Conservation (phyloP, 2,113 vertebrate genomes). For the Taxidea taxus region DNA sequence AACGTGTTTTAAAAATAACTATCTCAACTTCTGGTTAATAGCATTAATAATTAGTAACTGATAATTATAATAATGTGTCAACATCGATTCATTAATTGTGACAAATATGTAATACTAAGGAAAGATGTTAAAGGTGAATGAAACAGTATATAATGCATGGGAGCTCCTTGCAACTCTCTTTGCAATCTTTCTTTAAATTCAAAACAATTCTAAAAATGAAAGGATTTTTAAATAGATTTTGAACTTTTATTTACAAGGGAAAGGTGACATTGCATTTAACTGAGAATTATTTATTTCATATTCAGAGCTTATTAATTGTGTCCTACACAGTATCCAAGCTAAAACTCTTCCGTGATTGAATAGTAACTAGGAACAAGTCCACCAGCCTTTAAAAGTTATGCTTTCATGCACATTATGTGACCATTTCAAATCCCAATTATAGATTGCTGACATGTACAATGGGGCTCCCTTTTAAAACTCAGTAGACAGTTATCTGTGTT, state of each 20-base stretch:
- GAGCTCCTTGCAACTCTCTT: background rate
- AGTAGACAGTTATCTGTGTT: no score
- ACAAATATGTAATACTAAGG: background rate
- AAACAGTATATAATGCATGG: background rate
- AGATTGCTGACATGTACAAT: rapidly evolving
- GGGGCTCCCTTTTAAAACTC: background rate
- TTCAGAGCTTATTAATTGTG: background rate
- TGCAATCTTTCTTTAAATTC: background rate
- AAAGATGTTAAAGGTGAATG: background rate
- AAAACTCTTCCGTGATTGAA: background rate
- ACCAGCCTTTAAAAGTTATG: rapidly evolving
- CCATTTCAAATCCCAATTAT: background rate
- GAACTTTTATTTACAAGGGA: background rate
- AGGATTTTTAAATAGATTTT: background rate
- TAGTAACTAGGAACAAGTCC: background rate
- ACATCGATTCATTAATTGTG: background rate
- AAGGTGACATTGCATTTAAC: background rate
- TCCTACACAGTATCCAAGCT: background rate
- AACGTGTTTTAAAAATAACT: background rate
- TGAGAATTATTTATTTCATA: background rate
- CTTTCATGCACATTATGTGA: background rate
- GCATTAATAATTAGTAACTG: background rate
- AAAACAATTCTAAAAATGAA: background rate
- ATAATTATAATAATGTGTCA: background rate
- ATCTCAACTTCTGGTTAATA: background rate